A percentile compares a stretch with the other conserved stretches of the same genome.
Conservation (phyloP, 53 echinoderm and acorn worm species). For the Temnopleurus reevesii region DNA sequence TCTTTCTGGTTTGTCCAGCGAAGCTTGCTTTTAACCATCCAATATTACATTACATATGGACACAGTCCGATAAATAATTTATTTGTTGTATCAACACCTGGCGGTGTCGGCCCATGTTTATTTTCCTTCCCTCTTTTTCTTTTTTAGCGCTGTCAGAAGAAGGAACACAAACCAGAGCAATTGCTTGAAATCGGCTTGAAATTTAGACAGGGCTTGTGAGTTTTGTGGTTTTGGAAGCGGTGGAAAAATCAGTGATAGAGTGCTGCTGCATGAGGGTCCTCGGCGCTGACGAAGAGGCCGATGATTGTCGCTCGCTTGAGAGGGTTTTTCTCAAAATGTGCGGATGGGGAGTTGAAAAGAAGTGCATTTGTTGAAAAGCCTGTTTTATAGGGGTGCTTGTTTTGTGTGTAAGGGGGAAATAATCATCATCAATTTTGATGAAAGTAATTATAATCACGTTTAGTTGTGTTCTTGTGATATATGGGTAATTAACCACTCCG, state of each 20-base stretch:
- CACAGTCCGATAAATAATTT: slow-evolving; percentile 49
- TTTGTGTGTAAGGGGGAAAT: neutral
- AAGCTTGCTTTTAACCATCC: slow-evolving; percentile 7
- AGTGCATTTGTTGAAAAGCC: slow-evolving; percentile 7
- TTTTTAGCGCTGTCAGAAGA: neutral
- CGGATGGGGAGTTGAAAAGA: slow-evolving; percentile 2
- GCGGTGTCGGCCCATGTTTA: neutral
- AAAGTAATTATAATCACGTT: neutral
- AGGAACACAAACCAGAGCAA: neutral
- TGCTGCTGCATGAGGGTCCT: slow-evolving; percentile 12
- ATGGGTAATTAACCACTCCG: neutral
- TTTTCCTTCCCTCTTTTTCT: slow-evolving; percentile 9
- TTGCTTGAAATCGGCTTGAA: slow-evolving; percentile 33
- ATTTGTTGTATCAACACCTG: slow-evolving; percentile 41
- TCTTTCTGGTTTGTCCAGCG: neutral
- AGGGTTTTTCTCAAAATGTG: neutral
- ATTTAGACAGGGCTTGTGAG: slow-evolving; percentile 14
- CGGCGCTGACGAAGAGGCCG: neutral
- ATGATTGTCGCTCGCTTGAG: slow-evolving; percentile 22
- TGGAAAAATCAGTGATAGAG: slow-evolving; percentile 39
- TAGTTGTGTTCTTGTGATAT: neutral
- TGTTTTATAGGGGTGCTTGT: too few species aligned
- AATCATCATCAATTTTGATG: neutral
- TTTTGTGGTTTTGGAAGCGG: slow-evolving; percentile 31
- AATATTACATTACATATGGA: slow-evolving; percentile 58